Percentiles rank a stretch among this genome's conserved stretches.
Evolutionary conservation across 2,797 vertebrate genomes (phyloP).

Genomic region (Tragopan temminckii): DNA sequence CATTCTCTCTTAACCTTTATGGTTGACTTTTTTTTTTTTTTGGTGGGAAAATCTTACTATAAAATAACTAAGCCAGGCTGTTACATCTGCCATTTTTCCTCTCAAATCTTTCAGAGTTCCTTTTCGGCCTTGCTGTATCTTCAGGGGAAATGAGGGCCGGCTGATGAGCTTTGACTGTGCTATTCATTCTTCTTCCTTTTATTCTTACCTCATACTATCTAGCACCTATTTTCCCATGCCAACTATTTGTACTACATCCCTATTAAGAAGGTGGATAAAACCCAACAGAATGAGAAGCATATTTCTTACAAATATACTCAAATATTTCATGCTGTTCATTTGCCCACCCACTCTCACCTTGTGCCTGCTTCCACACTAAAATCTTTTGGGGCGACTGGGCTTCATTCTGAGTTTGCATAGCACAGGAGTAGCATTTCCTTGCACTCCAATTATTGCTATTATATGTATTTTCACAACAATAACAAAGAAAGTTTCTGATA

Average conservation of each 20-base stretch:
- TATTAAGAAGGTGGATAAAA: not conserved
- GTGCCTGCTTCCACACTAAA: not conserved
- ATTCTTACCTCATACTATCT: not conserved
- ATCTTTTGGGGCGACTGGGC: not conserved
- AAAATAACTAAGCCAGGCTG: not conserved
- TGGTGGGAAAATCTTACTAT: not conserved
- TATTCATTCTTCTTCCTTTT: not conserved
- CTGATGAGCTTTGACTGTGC: not conserved
- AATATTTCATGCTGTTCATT: not conserved
- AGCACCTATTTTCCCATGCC: not conserved
- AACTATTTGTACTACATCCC: not conserved
- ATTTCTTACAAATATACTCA: not conserved
- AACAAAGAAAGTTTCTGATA: not conserved
- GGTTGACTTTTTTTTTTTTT: too few species aligned
- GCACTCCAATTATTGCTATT: not conserved
- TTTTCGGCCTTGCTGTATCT: not conserved
- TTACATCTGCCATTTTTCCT: not conserved
- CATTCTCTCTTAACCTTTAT: not conserved
- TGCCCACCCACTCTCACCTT: not conserved
- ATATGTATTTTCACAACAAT: not conserved
- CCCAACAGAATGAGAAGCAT: not conserved
- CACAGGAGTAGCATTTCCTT: not conserved
- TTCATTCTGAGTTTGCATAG: conserved; percentile 13
- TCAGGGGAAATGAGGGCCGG: not conserved
- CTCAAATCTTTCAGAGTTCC: not conserved